Conservation (phyloP, 2,797 vertebrate genomes). For the Podarcis siculus region DNA sequence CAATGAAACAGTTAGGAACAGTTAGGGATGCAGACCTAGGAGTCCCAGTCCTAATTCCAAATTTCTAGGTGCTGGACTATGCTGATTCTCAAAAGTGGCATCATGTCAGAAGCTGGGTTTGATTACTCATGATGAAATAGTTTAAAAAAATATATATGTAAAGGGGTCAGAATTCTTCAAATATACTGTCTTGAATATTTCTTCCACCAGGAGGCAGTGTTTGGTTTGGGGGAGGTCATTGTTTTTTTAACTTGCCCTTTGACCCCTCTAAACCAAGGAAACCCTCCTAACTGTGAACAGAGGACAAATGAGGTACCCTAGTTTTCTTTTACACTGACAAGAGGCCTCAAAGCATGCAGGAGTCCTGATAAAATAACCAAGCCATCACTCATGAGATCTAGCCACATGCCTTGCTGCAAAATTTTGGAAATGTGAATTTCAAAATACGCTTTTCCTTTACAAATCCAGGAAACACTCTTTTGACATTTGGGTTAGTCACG, state of each 20-base stretch:
- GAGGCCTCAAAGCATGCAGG: neutral
- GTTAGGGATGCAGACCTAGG: neutral
- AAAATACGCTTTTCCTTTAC: neutral
- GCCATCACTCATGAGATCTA: neutral
- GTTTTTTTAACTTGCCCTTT: slow-evolving; percentile 68
- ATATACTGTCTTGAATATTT: neutral
- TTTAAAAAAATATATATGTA: too few relatives aligned
- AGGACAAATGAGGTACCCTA: neutral
- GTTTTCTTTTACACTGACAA: neutral
- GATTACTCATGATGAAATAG: too few relatives aligned
- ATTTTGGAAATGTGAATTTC: neutral
- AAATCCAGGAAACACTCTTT: neutral
- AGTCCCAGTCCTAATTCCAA: fast-evolving
- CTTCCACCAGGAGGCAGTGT: slow-evolving; percentile 62
- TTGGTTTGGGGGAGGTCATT: slow-evolving; percentile 53
- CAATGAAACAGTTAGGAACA: neutral
- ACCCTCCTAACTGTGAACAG: neutral
- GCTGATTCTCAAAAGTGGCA: neutral
- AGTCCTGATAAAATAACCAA: too few relatives aligned
- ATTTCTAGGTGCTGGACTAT: neutral
- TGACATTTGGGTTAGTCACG: too few relatives aligned
- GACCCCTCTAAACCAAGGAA: slow-evolving; percentile 59
- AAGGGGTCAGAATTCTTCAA: too few relatives aligned
- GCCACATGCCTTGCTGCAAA: neutral
- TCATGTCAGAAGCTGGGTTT: neutral